These are phyloP conservation scores for Dendronephthya gigantea DNA, from an alignment of 64 coral and sea anemone species.

Conservation along the genomic window DNA sequence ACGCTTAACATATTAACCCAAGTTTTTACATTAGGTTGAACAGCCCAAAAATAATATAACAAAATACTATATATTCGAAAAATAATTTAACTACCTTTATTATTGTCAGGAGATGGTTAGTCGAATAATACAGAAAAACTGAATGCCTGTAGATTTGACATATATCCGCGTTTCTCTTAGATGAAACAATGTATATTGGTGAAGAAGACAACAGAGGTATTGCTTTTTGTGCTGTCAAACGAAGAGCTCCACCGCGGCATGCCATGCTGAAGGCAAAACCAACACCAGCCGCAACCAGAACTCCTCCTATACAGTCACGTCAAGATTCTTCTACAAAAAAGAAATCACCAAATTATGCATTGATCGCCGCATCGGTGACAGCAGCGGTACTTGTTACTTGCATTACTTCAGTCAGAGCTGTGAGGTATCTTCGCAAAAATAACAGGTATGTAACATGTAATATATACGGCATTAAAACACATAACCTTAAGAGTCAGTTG, in stretches of 20 bases:
- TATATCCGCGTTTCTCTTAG: not conserved
- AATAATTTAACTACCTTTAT: too few species aligned
- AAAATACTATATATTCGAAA: too few species aligned
- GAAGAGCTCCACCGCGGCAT: not conserved
- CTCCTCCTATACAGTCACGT: not conserved
- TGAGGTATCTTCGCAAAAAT: not conserved
- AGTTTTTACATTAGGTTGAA: too few species aligned
- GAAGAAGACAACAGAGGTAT: not conserved
- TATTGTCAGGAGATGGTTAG: too few species aligned
- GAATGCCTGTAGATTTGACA: too few species aligned
- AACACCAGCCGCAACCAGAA: not conserved
- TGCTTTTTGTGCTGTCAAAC: not conserved
- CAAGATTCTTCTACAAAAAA: not conserved
- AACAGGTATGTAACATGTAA: not conserved
- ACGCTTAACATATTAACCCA: too few species aligned
- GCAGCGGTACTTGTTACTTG: not conserved
- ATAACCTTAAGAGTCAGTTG: too few species aligned
- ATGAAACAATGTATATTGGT: not conserved
- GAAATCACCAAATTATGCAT: not conserved
- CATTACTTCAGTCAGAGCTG: not conserved
- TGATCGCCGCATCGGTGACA: not conserved
- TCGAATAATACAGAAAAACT: too few species aligned
- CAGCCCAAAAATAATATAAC: too few species aligned
- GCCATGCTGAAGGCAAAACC: not conserved
- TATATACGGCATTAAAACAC: too few species aligned